Conservation (phyloP, 1,140 invertebrate genomes). For the Anoplolepis gracilipes region DNA sequence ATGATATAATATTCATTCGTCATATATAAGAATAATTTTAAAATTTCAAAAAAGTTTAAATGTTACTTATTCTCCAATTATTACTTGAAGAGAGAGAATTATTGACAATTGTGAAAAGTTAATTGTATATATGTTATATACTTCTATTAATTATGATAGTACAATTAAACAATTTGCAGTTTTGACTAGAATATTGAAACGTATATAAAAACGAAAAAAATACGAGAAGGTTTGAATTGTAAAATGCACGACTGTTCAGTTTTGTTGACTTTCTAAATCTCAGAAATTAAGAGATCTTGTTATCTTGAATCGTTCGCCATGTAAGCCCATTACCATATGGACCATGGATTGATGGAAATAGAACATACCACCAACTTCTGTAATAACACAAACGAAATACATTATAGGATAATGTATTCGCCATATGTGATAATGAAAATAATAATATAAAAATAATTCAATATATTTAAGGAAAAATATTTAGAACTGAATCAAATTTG, state of each 20-base stretch:
- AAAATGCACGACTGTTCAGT: background rate
- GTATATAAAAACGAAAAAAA: constrained; percentile 11
- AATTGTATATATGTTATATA: background rate
- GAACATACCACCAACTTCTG: constrained; percentile 88
- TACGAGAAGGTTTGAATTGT: background rate
- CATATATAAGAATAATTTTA: constrained; percentile 32
- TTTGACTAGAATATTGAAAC: constrained; percentile 47
- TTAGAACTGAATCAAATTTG: background rate
- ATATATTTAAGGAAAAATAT: background rate
- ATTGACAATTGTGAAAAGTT: background rate
- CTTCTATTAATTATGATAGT: constrained; percentile 21
- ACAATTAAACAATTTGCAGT: constrained; percentile 12
- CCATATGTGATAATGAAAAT: no score
- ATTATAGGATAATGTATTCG: background rate
- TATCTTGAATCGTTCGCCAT: constrained; percentile 90
- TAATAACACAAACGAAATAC: constrained; percentile 77
- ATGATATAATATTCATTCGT: background rate
- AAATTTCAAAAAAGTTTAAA: constrained; percentile 23
- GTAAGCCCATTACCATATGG: constrained; percentile 93
- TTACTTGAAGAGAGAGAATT: background rate
- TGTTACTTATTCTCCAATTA: constrained; percentile 14
- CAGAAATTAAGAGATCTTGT: constrained; percentile 76
- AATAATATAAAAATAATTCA: no score
- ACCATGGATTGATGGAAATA: constrained; percentile 93
- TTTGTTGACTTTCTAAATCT: background rate